A percentile compares a stretch with the other conserved stretches of the same genome.
phyloP scores from a whole-genome alignment of 2,797 vertebrate genomes.

The Tympanoctomys barrerae region DNA sequence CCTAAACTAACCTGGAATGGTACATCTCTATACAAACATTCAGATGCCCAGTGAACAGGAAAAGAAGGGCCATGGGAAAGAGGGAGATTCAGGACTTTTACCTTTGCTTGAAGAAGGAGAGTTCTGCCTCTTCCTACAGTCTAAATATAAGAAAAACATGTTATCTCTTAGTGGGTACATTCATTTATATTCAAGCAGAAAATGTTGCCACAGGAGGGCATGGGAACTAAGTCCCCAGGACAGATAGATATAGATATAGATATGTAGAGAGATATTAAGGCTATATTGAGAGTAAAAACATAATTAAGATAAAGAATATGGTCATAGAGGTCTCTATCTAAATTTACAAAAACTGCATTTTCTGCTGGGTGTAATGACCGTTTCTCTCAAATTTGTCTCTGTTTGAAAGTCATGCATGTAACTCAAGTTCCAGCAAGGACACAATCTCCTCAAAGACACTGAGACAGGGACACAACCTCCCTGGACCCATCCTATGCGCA shows the following conservation, averaged over 20 bases:
- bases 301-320: conserved; percentile 6
- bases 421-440: conserved; percentile 16
- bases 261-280: background rate
- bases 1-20: background rate
- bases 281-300: background rate
- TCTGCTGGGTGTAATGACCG: background rate
- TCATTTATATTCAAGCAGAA: background rate
- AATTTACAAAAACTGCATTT: background rate
- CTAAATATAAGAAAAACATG: conserved; percentile 87
- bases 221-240: background rate
- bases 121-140: conserved; percentile 93
- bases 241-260: background rate
- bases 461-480: background rate
- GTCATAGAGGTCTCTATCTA: background rate
- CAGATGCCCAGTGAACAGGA: background rate
- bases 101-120: conserved; percentile 98
- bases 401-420: background rate
- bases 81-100: conserved; percentile 81
- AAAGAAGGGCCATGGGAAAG: background rate
- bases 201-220: background rate
- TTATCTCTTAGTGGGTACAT: background rate
- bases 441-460: background rate
- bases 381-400: background rate
- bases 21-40: background rate
- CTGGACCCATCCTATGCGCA: background rate